These are phyloP conservation scores for Drosophila ambigua DNA, from an alignment of 1,140 invertebrate genomes.

Conservation along the genomic window DNA sequence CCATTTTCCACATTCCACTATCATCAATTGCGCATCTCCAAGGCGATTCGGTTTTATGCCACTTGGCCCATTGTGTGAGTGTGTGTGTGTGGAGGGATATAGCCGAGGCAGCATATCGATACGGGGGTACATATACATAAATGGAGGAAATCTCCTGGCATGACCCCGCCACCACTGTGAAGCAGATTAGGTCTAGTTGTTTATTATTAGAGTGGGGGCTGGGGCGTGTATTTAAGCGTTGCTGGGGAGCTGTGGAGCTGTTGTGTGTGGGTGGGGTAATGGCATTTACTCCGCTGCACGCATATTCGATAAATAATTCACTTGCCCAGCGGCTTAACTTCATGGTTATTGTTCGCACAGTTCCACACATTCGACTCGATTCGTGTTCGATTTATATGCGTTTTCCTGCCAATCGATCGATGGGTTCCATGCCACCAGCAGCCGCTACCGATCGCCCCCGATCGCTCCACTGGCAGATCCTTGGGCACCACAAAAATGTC, in stretches of 20 bases:
- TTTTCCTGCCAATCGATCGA: no score
- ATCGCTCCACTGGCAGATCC: no score
- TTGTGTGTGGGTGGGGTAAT: conserved; percentile 17
- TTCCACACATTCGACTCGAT: conserved; percentile 31
- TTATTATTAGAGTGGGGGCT: conserved; percentile 11
- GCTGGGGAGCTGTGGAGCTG: no score
- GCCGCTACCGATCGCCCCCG: no score
- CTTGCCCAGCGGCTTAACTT: conserved; percentile 38
- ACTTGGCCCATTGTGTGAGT: conserved; percentile 49
- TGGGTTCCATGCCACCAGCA: no score
- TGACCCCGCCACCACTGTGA: conserved; percentile 2
- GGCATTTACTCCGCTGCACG: conserved; percentile 42
- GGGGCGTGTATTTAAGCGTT: conserved; percentile 13
- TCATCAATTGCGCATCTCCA: conserved; percentile 74
- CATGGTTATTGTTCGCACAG: conserved; percentile 8
- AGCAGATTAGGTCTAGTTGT: conserved; percentile 48
- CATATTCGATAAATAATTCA: conserved; percentile 54
- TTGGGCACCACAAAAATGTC: no score
- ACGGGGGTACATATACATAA: neutral
- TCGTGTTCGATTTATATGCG: neutral
- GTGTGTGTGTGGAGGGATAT: neutral
- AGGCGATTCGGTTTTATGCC: conserved; percentile 67
- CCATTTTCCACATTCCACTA: conserved; percentile 41
- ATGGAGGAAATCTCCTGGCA: conserved; percentile 1
- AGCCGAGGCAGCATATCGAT: neutral